phyloP scores from a whole-genome alignment of 2,797 vertebrate genomes.

The Arctocebus calabarensis region DNA sequence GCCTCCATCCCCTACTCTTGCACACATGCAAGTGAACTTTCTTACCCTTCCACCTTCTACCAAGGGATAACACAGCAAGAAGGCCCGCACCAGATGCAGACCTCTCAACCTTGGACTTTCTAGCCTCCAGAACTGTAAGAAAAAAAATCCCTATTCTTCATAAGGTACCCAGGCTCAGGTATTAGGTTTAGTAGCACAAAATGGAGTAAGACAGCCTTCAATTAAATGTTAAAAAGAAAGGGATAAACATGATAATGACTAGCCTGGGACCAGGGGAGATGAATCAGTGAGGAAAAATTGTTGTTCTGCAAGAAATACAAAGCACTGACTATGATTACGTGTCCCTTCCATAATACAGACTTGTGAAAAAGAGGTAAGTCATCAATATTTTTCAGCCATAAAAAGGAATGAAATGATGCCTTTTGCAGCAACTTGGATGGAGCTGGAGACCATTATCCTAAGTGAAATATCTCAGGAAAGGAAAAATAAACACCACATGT shows the following conservation, averaged over 20 bases:
- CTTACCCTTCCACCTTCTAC: background rate
- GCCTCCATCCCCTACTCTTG: background rate
- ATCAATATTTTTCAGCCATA: background rate
- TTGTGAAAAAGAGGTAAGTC: background rate
- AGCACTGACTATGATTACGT: background rate
- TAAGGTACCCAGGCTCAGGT: background rate
- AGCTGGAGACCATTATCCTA: background rate
- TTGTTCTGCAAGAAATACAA: background rate
- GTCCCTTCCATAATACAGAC: background rate
- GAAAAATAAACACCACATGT: background rate
- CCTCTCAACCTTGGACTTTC: background rate
- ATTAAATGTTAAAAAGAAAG: background rate
- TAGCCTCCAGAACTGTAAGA: background rate
- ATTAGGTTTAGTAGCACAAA: background rate
- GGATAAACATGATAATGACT: background rate
- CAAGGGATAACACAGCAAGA: background rate
- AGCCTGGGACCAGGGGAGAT: background rate
- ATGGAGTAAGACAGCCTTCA: background rate
- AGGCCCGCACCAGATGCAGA: background rate
- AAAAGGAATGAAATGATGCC: background rate
- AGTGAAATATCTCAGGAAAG: background rate
- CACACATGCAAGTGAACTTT: background rate
- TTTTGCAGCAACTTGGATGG: background rate
- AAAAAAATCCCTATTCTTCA: background rate
- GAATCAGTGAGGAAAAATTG: background rate